Evolutionary conservation across 2,113 vertebrate species (phyloP).

Genomic region (Donacobius atricapilla): DNA sequence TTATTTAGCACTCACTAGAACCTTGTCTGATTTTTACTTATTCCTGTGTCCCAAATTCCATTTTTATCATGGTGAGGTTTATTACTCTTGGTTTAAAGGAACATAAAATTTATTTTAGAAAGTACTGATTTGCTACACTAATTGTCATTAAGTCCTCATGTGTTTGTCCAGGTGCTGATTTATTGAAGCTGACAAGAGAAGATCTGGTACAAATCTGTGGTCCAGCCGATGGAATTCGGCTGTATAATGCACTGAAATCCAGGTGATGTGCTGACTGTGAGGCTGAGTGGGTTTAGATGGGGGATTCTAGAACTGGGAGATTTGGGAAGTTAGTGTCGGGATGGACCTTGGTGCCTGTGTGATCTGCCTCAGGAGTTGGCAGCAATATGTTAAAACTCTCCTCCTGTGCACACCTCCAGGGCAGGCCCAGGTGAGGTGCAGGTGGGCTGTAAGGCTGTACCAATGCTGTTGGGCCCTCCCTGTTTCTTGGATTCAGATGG

Average conservation of each 20-base stretch:
- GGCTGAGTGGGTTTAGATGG: not conserved
- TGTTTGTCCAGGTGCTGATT: conserved; percentile 86
- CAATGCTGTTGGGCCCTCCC: not conserved
- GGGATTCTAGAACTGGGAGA: not conserved
- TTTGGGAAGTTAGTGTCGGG: not conserved
- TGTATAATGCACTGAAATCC: conserved; percentile 93
- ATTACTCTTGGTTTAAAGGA: not conserved
- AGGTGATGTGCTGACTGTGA: conserved; percentile 69
- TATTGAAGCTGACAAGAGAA: conserved; percentile 91
- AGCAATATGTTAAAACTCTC: not conserved
- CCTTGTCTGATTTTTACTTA: not conserved
- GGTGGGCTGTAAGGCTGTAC: conserved; percentile 23
- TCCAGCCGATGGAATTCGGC: conserved; percentile 90
- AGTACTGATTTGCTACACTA: not conserved
- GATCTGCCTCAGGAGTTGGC: not conserved
- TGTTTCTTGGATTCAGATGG: not conserved
- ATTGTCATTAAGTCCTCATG: not conserved
- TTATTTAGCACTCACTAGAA: not conserved
- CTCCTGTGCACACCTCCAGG: not conserved
- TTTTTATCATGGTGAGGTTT: not conserved
- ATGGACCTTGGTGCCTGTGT: not conserved
- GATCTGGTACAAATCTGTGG: conserved; percentile 95
- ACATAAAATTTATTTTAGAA: not conserved
- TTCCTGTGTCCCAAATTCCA: not conserved
- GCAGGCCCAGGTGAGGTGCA: conserved; percentile 6